Conservation (phyloP, 2,113 vertebrate species). For the Scophthalmus maximus region DNA sequence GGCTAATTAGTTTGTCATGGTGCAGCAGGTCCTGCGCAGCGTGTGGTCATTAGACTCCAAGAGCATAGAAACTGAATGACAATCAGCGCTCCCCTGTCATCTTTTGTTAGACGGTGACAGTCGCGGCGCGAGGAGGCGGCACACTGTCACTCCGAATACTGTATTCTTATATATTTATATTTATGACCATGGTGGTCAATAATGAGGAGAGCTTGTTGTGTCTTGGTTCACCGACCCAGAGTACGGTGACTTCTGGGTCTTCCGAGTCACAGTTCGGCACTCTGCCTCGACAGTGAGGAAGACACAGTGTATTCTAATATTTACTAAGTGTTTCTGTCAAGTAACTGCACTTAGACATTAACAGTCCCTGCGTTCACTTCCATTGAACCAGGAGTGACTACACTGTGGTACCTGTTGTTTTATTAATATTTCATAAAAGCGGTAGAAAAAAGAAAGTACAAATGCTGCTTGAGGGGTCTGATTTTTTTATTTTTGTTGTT, state of each 20-base stretch:
- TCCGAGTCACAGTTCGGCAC: conserved; percentile 8
- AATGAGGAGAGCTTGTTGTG: conserved; percentile 36
- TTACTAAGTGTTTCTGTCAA: conserved; percentile 1
- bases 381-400: conserved; percentile 45
- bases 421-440: conserved; percentile 56
- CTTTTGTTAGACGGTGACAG: conserved; percentile 18
- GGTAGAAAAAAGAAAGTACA: conserved; percentile 29
- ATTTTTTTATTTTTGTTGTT: no score
- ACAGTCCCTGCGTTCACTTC: conserved; percentile 18
- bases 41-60: conserved; percentile 68
- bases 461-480: conserved; percentile 46
- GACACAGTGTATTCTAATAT: conserved; percentile 6
- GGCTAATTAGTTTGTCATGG: conserved; percentile 79
- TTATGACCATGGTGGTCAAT: conserved; percentile 44
- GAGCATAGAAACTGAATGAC: conserved; percentile 50
- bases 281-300: not conserved
- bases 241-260: conserved; percentile 31
- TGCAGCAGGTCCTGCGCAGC: conserved; percentile 66
- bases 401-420: conserved; percentile 49
- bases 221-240: conserved; percentile 54
- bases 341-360: conserved; percentile 3
- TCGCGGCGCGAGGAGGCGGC: conserved; percentile 25
- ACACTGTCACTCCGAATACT: conserved; percentile 33
- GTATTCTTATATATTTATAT: conserved; percentile 30
- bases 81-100: conserved; percentile 52